phyloP scores from a whole-genome alignment of 1,140 invertebrate species.

The Drosophila bifasciata region DNA sequence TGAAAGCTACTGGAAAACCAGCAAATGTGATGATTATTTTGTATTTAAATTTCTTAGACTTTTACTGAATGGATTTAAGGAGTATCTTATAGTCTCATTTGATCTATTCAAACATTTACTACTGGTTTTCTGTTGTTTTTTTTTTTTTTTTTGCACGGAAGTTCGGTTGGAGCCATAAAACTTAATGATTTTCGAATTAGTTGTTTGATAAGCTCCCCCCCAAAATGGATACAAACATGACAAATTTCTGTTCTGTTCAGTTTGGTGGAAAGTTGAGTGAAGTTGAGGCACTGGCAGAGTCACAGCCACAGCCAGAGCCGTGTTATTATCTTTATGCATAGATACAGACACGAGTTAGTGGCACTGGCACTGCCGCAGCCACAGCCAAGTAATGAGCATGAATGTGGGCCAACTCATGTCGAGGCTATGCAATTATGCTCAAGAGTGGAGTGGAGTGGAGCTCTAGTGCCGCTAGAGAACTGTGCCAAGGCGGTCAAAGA shows the following conservation, averaged over 20 bases:
- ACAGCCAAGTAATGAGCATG: slow-evolving; percentile 29
- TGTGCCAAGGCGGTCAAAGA: slow-evolving; percentile 47
- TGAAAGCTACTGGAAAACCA: too few species aligned
- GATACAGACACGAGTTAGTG: slow-evolving; percentile 31
- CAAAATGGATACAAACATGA: slow-evolving; percentile 37
- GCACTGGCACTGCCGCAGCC: neutral
- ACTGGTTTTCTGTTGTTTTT: neutral
- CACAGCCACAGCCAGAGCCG: neutral
- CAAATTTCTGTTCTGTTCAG: slow-evolving; percentile 27
- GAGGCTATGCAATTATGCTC: slow-evolving; percentile 39
- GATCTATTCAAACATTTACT: too few species aligned
- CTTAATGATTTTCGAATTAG: slow-evolving; percentile 71
- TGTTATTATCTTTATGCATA: slow-evolving; percentile 44
- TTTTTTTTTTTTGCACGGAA: slow-evolving; percentile 18
- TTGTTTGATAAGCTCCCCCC: slow-evolving; percentile 37
- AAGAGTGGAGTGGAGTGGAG: slow-evolving; percentile 3
- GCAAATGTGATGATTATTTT: too few species aligned
- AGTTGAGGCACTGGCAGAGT: neutral
- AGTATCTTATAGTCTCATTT: too few species aligned
- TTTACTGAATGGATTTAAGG: too few species aligned
- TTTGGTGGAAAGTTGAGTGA: neutral
- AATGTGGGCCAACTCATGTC: slow-evolving; percentile 47
- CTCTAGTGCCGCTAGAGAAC: slow-evolving; percentile 16
- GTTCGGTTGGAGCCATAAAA: slow-evolving; percentile 58
- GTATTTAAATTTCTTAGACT: too few species aligned